A percentile compares a stretch with the other conserved stretches of the same genome.
These are phyloP conservation scores for Sphaeridia pumilis DNA, from an alignment of 2,888 invertebrate genomes.

Conservation along the genomic window DNA sequence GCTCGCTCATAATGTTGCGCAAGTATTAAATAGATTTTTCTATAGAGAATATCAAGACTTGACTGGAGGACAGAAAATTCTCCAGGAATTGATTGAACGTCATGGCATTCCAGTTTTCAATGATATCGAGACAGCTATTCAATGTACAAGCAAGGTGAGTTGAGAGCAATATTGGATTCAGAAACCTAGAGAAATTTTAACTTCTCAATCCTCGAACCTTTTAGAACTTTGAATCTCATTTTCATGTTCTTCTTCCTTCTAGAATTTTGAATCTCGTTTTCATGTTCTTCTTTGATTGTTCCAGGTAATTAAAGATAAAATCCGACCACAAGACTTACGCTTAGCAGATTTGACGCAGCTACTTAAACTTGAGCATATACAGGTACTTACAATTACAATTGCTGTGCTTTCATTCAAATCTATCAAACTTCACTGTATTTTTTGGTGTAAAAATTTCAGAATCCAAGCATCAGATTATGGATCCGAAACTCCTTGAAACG, in stretches of 20 bases:
- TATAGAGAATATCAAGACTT: constrained; percentile 82
- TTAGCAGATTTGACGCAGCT: constrained; percentile 43
- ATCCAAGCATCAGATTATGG: constrained; percentile 35
- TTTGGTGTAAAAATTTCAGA: no score
- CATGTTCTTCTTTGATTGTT: constrained; percentile 15
- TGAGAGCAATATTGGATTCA: no score
- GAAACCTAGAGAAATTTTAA: no score
- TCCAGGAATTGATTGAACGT: constrained; percentile 77
- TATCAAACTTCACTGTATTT: no score
- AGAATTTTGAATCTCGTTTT: no score
- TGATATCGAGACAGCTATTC: constrained; percentile 69
- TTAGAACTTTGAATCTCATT: no score
- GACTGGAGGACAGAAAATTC: constrained; percentile 66
- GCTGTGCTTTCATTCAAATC: no score
- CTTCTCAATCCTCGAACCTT: no score
- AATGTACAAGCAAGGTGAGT: constrained; percentile 56
- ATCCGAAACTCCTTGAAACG: constrained; percentile 56
- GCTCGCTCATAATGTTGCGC: no score
- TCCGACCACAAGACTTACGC: constrained; percentile 47
- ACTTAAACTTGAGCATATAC: constrained; percentile 43
- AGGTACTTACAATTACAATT: no score
- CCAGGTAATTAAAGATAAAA: constrained; percentile 45
- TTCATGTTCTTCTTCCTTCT: no score
- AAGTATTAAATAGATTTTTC: no score
- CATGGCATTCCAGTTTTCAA: constrained; percentile 82